Conservation (phyloP, 2,113 vertebrate genomes). For the Nothoprocta perdicaria region DNA sequence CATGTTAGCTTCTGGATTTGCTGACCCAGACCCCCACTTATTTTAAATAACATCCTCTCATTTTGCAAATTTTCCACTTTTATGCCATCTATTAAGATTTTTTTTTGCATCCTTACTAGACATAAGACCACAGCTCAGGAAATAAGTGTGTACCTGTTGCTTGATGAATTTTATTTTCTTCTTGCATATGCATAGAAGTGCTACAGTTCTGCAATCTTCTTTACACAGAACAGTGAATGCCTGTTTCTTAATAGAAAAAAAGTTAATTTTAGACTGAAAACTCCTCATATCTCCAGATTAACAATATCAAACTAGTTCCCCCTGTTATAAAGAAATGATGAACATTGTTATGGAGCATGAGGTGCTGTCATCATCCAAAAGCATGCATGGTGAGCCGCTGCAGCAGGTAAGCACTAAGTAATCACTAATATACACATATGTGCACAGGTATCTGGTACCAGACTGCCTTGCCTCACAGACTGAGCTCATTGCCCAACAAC, state of each 20-base stretch:
- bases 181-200: neutral
- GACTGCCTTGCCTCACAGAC: neutral
- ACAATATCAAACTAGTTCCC: neutral
- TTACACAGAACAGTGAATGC: neutral
- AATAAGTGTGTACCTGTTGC: neutral
- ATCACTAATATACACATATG: neutral
- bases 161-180: neutral
- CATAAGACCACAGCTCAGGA: neutral
- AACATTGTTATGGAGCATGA: neutral
- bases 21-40: neutral
- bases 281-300: neutral
- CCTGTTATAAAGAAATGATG: neutral
- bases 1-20: neutral
- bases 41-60: neutral
- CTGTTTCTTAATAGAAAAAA: neutral
- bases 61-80: neutral
- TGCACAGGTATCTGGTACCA: rapidly evolving
- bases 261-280: neutral
- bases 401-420: neutral
- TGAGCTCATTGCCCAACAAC: neutral
- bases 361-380: neutral
- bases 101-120: slow-evolving; percentile 33
- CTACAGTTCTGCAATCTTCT: neutral
- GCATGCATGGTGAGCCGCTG: rapidly evolving
- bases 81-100: neutral